Percentiles rank a stretch among this genome's conserved stretches.
phyloP scores from a whole-genome alignment of 1,140 invertebrate species.

The Formica selysi region DNA sequence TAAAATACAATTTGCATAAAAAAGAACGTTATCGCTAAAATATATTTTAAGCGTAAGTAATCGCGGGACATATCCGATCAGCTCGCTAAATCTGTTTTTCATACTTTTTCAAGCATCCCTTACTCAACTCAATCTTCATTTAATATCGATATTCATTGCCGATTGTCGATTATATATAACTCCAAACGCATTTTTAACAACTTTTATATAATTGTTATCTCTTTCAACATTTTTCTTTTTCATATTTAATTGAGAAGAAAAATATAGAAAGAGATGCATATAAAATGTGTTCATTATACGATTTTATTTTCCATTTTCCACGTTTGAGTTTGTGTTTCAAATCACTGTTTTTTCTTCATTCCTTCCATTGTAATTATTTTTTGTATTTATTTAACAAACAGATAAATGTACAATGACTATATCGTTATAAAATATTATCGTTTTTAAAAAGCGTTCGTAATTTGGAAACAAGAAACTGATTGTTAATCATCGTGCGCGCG shows the following conservation, averaged over 20 bases:
- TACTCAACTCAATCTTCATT: not conserved
- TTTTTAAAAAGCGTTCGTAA: constrained; percentile 32
- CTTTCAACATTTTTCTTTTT: not conserved
- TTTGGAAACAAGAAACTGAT: constrained; percentile 37
- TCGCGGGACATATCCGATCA: not conserved
- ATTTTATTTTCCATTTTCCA: constrained; percentile 4
- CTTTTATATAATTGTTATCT: constrained; percentile 5
- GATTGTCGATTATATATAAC: not conserved
- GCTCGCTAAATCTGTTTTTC: not conserved
- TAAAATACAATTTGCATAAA: not conserved
- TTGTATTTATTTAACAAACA: not conserved
- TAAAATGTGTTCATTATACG: not conserved
- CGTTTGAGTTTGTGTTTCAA: not conserved
- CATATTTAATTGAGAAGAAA: constrained; percentile 5
- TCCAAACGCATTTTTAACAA: not conserved
- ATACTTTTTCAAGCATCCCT: not conserved
- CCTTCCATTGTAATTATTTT: not conserved
- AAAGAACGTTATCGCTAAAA: not conserved
- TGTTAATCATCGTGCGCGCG: constrained; percentile 30
- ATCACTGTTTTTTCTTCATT: not conserved
- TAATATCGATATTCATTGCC: not conserved
- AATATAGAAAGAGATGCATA: not conserved
- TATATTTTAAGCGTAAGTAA: not conserved
- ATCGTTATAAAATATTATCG: not conserved
- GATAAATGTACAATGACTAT: not conserved